Evolutionary conservation across 2,888 invertebrate genomes (phyloP).

Genomic region (Penaeus monodon): DNA sequence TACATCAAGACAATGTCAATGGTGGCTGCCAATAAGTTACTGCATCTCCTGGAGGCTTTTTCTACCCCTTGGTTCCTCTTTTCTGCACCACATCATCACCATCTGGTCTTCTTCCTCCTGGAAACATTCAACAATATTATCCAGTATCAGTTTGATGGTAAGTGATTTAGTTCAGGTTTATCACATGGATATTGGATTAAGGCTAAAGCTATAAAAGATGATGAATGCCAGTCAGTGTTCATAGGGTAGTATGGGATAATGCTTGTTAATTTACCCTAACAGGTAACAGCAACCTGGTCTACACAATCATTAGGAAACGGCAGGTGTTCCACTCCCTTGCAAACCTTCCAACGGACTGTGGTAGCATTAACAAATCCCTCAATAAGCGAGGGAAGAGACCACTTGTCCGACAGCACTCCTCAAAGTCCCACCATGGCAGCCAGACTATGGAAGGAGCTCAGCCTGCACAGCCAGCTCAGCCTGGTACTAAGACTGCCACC

Average conservation of each 20-base stretch:
- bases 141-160: slow-evolving; percentile 97
- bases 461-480: slow-evolving; percentile 88
- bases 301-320: slow-evolving; percentile 98
- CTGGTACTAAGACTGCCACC: slow-evolving; percentile 77
- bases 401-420: slow-evolving; percentile 71
- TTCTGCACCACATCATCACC: slow-evolving; percentile 95
- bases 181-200: too few species aligned
- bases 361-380: slow-evolving; percentile 84
- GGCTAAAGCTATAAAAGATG: too few species aligned
- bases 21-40: slow-evolving; percentile 96
- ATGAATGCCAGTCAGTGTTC: too few species aligned
- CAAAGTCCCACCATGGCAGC: slow-evolving; percentile 72
- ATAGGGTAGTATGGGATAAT: not conserved
- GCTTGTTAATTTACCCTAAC: slow-evolving; percentile 42
- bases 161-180: slow-evolving; percentile 67
- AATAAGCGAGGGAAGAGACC: slow-evolving; percentile 67
- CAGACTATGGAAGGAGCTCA: slow-evolving; percentile 82
- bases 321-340: slow-evolving; percentile 97
- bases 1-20: slow-evolving; percentile 98
- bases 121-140: slow-evolving; percentile 99
- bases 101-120: slow-evolving; percentile 96
- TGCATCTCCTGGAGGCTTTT: slow-evolving; percentile 97
- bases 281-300: slow-evolving; percentile 70
- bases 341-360: slow-evolving; percentile 94
- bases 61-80: slow-evolving; percentile 99